Evolutionary conservation across 2,888 invertebrate species (phyloP), one percentile per base, ranked within the genome.

Genomic region (Allolobophora icterica): DNA sequence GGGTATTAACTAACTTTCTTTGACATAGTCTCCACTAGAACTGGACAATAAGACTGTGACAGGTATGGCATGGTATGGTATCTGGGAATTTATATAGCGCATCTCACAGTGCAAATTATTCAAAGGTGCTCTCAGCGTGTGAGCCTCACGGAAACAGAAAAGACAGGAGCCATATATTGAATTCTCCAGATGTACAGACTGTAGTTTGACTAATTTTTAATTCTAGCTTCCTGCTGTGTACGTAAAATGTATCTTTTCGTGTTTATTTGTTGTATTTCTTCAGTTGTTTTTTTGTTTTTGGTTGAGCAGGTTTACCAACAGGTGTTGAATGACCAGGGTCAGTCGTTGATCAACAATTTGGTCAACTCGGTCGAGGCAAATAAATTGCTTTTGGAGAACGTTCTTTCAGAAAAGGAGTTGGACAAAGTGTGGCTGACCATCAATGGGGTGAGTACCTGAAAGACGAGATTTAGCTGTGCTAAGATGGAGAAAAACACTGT

Each of bases 321-420:
- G 93, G 97, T 95, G 42, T 92, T 95, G 35, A 94, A 93, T 92
- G 94, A 95, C 91, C 94, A 94, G 91, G 96, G 96, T 0, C 95
- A 96, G 92, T 96, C 96, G 83, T 96, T 97, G 93, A 96, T 97
- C 91, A 96, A 96, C 93, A 96, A 96, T 93, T 96, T 97, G 19
- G 96, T 97, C n/a, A 96, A 96, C n/a, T 96, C 96, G 11, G 95
- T 97, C 87, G 93, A 94, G 35, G 94, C 94, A 24, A 95, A 95
- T 92, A 94, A 94, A 89, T 93, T 94, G 30, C 93, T 94, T 0
- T 91, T 94, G 89, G 94, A 94, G 91, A 94, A 94, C 71, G 92
- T 94, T 45, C 84, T 71, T 90, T 93, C 93, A 19, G 94, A 94
- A 83, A 92, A 93, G 89, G 95, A 95, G 87, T 90, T 94, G 19